A percentile compares a stretch with the other conserved stretches of the same genome.
These are phyloP conservation scores for Bubo bubo DNA, from an alignment of 2,113 vertebrate species.

Conservation along the genomic window DNA sequence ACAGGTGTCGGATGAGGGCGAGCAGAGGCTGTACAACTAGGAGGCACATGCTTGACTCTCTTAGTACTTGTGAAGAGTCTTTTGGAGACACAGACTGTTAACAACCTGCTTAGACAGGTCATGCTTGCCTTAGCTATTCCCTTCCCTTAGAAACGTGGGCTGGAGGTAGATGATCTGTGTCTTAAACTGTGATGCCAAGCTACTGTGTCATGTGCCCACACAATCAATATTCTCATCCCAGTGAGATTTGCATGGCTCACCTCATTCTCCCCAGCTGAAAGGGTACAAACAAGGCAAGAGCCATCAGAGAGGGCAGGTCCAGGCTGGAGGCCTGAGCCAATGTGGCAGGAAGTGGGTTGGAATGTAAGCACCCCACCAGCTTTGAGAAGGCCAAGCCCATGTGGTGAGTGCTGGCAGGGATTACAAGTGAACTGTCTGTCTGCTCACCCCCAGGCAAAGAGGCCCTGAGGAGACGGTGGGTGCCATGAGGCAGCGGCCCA, in stretches of 20 bases:
- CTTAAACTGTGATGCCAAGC: neutral
- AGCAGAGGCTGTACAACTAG: neutral
- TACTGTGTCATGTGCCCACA: neutral
- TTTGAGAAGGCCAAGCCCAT: accelerated
- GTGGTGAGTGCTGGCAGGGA: accelerated
- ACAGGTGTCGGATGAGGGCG: neutral
- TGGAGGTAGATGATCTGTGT: neutral
- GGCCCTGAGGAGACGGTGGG: too few relatives aligned
- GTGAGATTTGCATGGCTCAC: neutral
- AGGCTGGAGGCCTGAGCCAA: neutral
- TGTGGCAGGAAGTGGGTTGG: accelerated
- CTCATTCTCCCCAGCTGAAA: neutral
- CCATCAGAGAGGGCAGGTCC: neutral
- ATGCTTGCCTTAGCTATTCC: neutral
- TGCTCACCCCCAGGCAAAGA: accelerated
- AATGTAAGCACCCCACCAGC: neutral
- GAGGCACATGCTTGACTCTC: neutral
- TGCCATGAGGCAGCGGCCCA: neutral
- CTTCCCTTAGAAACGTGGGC: neutral
- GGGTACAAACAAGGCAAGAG: neutral
- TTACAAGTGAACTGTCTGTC: neutral
- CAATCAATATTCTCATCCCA: neutral
- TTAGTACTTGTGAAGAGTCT: neutral
- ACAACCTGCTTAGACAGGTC: neutral
- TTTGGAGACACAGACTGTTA: neutral